Conservation (phyloP, 2,797 vertebrate species). For the Micrastur ruficollis region DNA sequence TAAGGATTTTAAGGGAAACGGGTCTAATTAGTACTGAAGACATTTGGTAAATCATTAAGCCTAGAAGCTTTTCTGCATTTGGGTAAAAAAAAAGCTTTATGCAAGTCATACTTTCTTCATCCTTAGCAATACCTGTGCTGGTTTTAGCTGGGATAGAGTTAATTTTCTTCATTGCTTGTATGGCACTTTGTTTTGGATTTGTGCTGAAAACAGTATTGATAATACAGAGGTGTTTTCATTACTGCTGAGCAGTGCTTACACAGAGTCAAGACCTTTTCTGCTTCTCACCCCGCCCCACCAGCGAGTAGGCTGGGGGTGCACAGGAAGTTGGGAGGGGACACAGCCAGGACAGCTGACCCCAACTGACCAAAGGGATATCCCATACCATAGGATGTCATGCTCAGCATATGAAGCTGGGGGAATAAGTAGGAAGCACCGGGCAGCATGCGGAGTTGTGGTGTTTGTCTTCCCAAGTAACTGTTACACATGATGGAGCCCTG, state of each 20-base stretch:
- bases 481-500: not conserved
- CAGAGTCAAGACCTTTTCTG: not conserved
- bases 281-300: not conserved
- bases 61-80: not conserved
- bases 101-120: not conserved
- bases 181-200: rapidly evolving
- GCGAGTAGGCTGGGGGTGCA: not conserved
- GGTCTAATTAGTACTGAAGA: not conserved
- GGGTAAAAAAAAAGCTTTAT: not conserved
- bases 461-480: rapidly evolving
- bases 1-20: not conserved
- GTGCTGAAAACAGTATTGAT: not conserved
- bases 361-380: rapidly evolving
- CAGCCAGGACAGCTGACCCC: not conserved
- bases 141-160: not conserved
- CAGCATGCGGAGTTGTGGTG: not conserved
- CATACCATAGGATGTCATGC: rapidly evolving
- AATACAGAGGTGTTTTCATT: not conserved
- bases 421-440: no score
- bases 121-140: not conserved
- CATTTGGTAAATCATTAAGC: not conserved
- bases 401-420: not conserved
- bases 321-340: rapidly evolving
- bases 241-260: not conserved
- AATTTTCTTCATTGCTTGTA: not conserved